These are phyloP conservation scores for Sycophila texana DNA, from an alignment of 2,888 invertebrate genomes.

Conservation along the genomic window DNA sequence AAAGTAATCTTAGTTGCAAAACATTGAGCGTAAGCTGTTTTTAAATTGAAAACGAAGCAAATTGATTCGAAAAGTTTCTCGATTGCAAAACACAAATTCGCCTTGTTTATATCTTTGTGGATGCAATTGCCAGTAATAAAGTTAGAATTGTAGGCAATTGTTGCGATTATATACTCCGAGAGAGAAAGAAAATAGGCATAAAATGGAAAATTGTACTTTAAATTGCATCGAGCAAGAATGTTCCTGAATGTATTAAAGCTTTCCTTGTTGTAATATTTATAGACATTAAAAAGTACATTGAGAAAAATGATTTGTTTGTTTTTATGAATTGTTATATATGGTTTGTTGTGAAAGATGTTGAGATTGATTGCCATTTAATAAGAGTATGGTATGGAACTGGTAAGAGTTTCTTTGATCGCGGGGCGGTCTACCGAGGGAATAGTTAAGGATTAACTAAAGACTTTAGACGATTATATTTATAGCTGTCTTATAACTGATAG, in stretches of 20 bases:
- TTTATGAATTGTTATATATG: no score
- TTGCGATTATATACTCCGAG: constrained; percentile 4
- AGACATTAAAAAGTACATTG: constrained; percentile 46
- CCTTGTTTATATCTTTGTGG: not conserved
- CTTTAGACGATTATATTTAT: no score
- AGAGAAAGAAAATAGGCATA: constrained; percentile 5
- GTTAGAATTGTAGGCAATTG: not conserved
- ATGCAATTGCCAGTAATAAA: constrained; percentile 4
- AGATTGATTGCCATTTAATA: no score
- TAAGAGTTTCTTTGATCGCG: no score
- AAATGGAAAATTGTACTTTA: constrained; percentile 1
- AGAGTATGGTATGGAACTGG: no score
- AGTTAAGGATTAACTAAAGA: no score
- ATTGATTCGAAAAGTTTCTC: constrained; percentile 36
- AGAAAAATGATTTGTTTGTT: constrained; percentile 15
- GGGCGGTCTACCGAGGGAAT: no score
- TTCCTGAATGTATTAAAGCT: constrained; percentile 54
- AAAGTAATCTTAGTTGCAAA: constrained; percentile 32
- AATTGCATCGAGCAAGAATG: constrained; percentile 42
- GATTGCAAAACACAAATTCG: constrained; percentile 12
- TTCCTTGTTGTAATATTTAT: constrained; percentile 49
- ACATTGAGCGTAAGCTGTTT: constrained; percentile 8
- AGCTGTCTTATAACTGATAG: no score
- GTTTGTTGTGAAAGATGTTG: no score
- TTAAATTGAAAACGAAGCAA: constrained; percentile 34